Base-by-base conservation (phyloP, 2,113 vertebrate species). In the Bungarus multicinctus region DNA sequence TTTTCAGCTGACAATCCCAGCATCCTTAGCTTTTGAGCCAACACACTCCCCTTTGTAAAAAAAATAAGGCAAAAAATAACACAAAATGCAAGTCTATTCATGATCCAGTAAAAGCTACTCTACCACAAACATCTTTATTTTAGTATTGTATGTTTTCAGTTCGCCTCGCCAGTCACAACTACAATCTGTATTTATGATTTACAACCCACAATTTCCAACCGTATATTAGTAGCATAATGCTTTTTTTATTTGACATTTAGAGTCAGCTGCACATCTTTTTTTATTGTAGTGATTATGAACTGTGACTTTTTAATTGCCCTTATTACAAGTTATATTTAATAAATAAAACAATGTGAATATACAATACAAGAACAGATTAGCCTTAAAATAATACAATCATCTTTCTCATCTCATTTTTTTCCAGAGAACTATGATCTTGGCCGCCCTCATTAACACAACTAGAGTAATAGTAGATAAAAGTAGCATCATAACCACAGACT, bases 211-310 rank as follows among this genome's bases (percentile, higher is more conserved):
- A 91, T 30, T 94, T 69, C 23, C 30, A 90, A 5, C 34, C 69
- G 74, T 30, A 91, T 52, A 87, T 92, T 88, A 87, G 27, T 12
- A 20, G 87, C 27, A 91, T 0, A 20, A n/a, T 53, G 27, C 92
- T 96, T 89, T 60, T n/a, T 25, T 30, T 54, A 92, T 58, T 89
- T 93, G 57, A 92, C 34, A 94, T 94, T 94, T 94, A 90, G 12
- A 30, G n/a, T 85, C 94, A 54, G n/a, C 34, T 3, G 18, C 34
- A 43, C 2, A 6, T 39, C 47, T 39, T 58, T 88, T 92, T 87
- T 89, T 16, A 45, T 91, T 43, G 2, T 14, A 88, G 74, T 89
- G 91, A 91, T 93, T 27, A 23, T 5, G 22, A 90, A 93, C 10
- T 55, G 34, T 91, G 64, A 93, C 7, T 89, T 91, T 95, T 96